Percentiles rank a stretch among this genome's conserved stretches.
Conservation (phyloP, 2,888 invertebrate genomes). For the Pollenia griseotomentosa region DNA sequence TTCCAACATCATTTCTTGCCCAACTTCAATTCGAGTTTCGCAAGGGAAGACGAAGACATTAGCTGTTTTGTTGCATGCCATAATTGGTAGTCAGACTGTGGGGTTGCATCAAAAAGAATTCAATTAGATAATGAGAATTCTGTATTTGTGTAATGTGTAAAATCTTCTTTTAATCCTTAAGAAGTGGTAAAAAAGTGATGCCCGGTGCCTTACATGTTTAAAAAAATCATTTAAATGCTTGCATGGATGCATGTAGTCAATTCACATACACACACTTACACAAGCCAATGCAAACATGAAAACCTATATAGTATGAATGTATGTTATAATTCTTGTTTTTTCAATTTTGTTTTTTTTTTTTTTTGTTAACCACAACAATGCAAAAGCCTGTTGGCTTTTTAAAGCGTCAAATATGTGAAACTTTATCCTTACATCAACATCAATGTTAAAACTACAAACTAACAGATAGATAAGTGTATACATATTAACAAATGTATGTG, state of each 20-base stretch:
- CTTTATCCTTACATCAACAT: slow-evolving; percentile 58
- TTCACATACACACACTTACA: background rate
- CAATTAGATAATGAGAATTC: too few species aligned
- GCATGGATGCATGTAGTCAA: background rate
- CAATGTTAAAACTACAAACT: slow-evolving; percentile 36
- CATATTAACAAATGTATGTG: background rate
- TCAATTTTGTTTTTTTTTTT: slow-evolving; percentile 14
- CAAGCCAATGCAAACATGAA: background rate
- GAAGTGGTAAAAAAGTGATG: too few species aligned
- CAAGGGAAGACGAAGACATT: too few species aligned
- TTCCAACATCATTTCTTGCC: too few species aligned
- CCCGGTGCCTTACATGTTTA: too few species aligned
- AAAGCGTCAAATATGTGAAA: slow-evolving; percentile 71
- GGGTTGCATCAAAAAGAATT: too few species aligned
- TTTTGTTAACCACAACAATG: slow-evolving; percentile 62
- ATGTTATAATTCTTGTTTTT: slow-evolving; percentile 1
- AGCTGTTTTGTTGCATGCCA: too few species aligned
- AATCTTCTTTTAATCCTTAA: too few species aligned
- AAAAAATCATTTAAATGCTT: background rate
- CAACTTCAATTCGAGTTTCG: too few species aligned
- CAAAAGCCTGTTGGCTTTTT: slow-evolving; percentile 70
- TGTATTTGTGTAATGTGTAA: too few species aligned
- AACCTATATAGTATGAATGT: background rate
- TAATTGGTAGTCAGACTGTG: too few species aligned
- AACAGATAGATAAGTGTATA: background rate